phyloP scores from a whole-genome alignment of 2,113 vertebrate species.

The Oceanites oceanicus region DNA sequence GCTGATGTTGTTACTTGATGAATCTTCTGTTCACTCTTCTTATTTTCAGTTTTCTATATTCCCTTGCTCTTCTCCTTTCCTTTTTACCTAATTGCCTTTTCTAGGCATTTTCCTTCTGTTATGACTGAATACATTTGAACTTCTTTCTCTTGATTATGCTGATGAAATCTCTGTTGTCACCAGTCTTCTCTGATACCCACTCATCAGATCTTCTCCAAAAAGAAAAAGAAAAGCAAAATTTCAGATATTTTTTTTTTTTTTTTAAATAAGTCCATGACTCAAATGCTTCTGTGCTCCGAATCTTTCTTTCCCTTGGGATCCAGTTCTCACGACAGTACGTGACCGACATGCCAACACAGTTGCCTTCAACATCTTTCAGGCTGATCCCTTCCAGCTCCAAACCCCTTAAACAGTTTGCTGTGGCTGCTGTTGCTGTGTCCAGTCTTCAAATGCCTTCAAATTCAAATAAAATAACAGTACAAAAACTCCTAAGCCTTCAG shows the following conservation, averaged over 20 bases:
- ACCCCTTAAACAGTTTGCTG: rapidly evolving
- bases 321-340: background rate
- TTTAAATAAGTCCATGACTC: background rate
- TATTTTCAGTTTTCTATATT: background rate
- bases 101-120: background rate
- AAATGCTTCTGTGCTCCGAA: background rate
- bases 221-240: background rate
- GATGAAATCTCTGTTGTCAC: background rate
- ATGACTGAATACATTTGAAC: rapidly evolving
- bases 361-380: background rate
- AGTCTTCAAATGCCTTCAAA: background rate
- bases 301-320: background rate
- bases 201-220: background rate
- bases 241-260: background rate
- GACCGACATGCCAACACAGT: background rate
- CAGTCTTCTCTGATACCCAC: background rate
- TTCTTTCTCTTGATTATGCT: background rate
- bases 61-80: background rate
- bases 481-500: background rate
- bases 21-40: background rate
- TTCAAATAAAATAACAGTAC: background rate
- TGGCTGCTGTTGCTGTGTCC: background rate
- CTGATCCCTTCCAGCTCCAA: background rate
- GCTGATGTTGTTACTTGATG: background rate
- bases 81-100: background rate